A percentile compares a stretch with the other conserved stretches of the same genome.
phyloP scores from a whole-genome alignment of 1,140 invertebrate genomes.

The Ips nitidus region DNA sequence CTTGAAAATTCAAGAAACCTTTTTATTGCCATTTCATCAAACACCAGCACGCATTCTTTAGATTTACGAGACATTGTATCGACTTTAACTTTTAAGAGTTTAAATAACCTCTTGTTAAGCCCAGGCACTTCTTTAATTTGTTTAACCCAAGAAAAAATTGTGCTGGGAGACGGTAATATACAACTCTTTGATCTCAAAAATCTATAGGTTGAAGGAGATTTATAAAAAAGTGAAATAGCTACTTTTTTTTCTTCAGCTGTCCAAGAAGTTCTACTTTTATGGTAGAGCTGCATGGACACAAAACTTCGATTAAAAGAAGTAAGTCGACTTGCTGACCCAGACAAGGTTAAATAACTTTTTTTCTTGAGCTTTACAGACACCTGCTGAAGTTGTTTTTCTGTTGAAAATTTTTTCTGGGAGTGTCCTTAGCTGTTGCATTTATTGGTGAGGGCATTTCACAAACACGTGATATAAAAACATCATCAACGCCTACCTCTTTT shows the following conservation, averaged over 20 bases:
- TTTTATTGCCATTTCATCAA: slow-evolving; percentile 15
- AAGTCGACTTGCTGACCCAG: too few species aligned
- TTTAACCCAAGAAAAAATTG: neutral
- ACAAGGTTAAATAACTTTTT: too few species aligned
- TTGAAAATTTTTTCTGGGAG: too few species aligned
- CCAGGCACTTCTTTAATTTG: neutral
- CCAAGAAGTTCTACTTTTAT: too few species aligned
- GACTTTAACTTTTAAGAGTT: neutral
- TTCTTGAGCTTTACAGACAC: too few species aligned
- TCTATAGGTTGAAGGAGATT: slow-evolving; percentile 8
- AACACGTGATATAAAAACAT: too few species aligned
- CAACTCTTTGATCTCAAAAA: neutral
- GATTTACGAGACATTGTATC: neutral
- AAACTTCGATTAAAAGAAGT: too few species aligned
- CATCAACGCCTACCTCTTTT: too few species aligned
- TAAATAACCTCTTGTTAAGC: neutral
- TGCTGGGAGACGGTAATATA: neutral
- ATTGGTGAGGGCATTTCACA: too few species aligned
- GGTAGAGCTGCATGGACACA: too few species aligned
- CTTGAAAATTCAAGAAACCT: neutral
- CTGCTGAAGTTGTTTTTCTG: too few species aligned
- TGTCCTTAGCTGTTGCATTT: too few species aligned
- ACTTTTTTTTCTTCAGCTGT: slow-evolving; percentile 2
- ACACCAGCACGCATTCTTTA: neutral
- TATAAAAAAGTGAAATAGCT: slow-evolving; percentile 11